Conservation (phyloP, 2,888 invertebrate species). For the Drosophila cognata region DNA sequence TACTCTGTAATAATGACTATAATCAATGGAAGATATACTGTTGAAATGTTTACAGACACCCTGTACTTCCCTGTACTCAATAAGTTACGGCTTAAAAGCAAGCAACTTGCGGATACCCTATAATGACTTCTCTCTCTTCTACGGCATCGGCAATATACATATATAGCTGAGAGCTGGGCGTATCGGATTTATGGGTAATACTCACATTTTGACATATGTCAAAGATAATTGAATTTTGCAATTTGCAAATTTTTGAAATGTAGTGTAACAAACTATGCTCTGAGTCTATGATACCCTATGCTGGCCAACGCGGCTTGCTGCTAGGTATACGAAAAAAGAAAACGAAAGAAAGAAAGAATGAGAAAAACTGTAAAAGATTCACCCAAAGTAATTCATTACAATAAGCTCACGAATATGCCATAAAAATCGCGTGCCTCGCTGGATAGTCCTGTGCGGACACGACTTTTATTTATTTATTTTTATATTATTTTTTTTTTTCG, state of each 20-base stretch:
- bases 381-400: slow-evolving; percentile 82
- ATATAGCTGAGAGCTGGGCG: not conserved
- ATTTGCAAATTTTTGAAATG: not conserved
- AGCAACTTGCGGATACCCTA: no score
- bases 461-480: slow-evolving; percentile 2
- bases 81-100: no score
- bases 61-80: no score
- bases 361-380: slow-evolving; percentile 33
- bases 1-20: not conserved
- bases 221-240: not conserved
- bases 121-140: not conserved
- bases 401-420: slow-evolving; percentile 84
- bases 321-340: slow-evolving; percentile 1
- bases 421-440: slow-evolving; percentile 77
- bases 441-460: slow-evolving; percentile 13
- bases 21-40: not conserved
- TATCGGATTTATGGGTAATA: not conserved
- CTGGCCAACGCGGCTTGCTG: not conserved
- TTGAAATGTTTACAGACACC: not conserved
- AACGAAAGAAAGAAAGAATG: not conserved
- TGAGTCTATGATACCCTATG: not conserved
- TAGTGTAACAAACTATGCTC: no score
- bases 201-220: not conserved
- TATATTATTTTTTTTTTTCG: not conserved
- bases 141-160: no score